These are phyloP conservation scores for Larimichthys crocea DNA, from an alignment of 2,113 vertebrate species.

Conservation along the genomic window DNA sequence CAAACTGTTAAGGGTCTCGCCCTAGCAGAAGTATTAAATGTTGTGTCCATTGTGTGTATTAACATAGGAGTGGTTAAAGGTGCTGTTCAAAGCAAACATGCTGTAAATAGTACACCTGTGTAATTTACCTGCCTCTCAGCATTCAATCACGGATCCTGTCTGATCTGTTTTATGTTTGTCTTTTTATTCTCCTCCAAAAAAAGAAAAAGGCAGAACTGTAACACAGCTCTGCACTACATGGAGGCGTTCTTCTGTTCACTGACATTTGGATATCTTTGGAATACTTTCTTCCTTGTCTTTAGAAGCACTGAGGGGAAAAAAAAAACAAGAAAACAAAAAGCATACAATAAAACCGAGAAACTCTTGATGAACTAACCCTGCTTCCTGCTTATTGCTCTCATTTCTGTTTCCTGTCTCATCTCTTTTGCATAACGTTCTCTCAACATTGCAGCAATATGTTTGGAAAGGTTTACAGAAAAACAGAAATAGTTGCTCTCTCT, in stretches of 20 bases:
- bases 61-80: slow-evolving; percentile 71
- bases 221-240: slow-evolving; percentile 60
- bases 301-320: slow-evolving; percentile 78
- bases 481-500: not conserved
- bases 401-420: slow-evolving; percentile 60
- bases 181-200: slow-evolving; percentile 68
- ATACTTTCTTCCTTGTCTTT: slow-evolving; percentile 80
- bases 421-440: slow-evolving; percentile 48
- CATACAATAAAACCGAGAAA: slow-evolving; percentile 84
- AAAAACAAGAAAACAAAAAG: slow-evolving; percentile 69
- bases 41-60: slow-evolving; percentile 78
- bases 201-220: slow-evolving; percentile 53
- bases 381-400: slow-evolving; percentile 71
- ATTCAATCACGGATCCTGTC: slow-evolving; percentile 65
- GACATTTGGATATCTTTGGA: slow-evolving; percentile 78
- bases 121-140: slow-evolving; percentile 78
- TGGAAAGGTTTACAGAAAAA: not conserved
- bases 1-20: slow-evolving; percentile 58
- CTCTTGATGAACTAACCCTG: slow-evolving; percentile 77
- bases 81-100: slow-evolving; percentile 68
- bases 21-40: slow-evolving; percentile 67
- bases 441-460: slow-evolving; percentile 39
- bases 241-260: slow-evolving; percentile 76
- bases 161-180: slow-evolving; percentile 68
- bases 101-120: slow-evolving; percentile 80